phyloP scores from a whole-genome alignment of 1,140 invertebrate species.

The Elymnias hypermnestra region DNA sequence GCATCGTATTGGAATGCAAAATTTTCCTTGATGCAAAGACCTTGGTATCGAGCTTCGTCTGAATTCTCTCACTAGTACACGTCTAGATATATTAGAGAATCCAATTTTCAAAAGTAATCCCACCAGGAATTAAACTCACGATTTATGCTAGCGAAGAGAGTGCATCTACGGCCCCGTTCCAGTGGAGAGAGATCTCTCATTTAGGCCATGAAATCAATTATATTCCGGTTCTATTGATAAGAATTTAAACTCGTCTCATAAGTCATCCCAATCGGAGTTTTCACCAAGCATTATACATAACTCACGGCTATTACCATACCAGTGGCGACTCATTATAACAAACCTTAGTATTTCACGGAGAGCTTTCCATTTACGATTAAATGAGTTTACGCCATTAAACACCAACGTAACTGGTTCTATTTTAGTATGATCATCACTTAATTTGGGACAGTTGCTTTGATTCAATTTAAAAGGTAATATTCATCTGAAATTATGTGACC shows the following conservation, averaged over 20 bases:
- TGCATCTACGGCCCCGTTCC: too few species aligned
- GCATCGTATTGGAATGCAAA: too few species aligned
- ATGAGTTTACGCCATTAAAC: conserved; percentile 17
- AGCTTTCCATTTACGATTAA: conserved; percentile 24
- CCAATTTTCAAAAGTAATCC: too few species aligned
- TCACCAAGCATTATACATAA: conserved; percentile 10
- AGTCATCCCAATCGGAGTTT: conserved; percentile 7
- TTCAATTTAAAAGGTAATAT: conserved; percentile 15
- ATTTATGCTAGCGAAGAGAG: too few species aligned
- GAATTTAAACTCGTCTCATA: conserved; percentile 5
- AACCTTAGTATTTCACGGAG: conserved; percentile 20
- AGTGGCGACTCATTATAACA: conserved; percentile 19
- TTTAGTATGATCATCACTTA: conserved; percentile 13
- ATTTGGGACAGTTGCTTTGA: conserved; percentile 18
- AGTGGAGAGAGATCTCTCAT: too few species aligned
- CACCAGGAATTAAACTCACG: too few species aligned
- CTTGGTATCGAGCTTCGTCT: too few species aligned
- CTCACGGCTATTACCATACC: conserved; percentile 19
- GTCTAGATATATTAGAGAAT: too few species aligned
- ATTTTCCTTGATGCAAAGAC: too few species aligned
- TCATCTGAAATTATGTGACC: too few species aligned
- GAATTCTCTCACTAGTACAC: too few species aligned
- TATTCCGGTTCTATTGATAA: conserved; percentile 9
- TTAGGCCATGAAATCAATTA: too few species aligned
- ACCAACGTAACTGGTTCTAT: conserved; percentile 14